Evolutionary conservation across 1,140 invertebrate genomes (phyloP), one percentile per base, ranked within the genome.

Genomic region (Pararge aegeria): DNA sequence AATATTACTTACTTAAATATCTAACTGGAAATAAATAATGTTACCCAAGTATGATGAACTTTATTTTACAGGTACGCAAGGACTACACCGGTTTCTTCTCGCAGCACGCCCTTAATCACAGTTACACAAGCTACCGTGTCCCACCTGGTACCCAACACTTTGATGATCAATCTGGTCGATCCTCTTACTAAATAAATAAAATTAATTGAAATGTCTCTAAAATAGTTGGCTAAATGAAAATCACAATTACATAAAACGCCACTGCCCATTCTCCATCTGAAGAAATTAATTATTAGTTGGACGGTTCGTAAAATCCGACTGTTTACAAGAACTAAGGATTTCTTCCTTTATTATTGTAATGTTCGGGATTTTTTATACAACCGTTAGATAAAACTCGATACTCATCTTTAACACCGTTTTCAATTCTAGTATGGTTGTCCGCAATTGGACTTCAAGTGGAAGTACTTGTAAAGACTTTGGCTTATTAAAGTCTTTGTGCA

Each of bases 111-210:
- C 85, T 96, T 19, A 95, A 92, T 75, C 91, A 91, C 71, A 94
- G 91, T 74, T 96, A 96, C 87, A 95, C 95, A 16, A 94, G 94
- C 52, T 97, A 97, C 86, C 93, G 94, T 87, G 94, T 94, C 51
- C 95, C 96, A 1, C 96, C 96, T 29, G 96, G 96, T 66, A 97
- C 95, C 58, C 95, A 96, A 80, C 96, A 96, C 80, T 95, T 92
- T 61, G 89, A 91, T 20, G 83, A 87, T 49, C 57, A 71, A 55
- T 81, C 80, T 37, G 89, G 90, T 69, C 70, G 79, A 83, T 89
- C 87, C 49, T 90, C 89, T 42, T 91, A 87, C 68, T 89, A 83
- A 80, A 74, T 10, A 9, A 10, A 42, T n/a, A n/a, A n/a, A n/a
- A n/a, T n/a, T n/a, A n/a, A n/a, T n/a, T n/a, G n/a, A n/a, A 53